A percentile compares a stretch with the other conserved stretches of the same genome.
Conservation (phyloP, 2,113 vertebrate genomes). For the Rattus rattus region DNA sequence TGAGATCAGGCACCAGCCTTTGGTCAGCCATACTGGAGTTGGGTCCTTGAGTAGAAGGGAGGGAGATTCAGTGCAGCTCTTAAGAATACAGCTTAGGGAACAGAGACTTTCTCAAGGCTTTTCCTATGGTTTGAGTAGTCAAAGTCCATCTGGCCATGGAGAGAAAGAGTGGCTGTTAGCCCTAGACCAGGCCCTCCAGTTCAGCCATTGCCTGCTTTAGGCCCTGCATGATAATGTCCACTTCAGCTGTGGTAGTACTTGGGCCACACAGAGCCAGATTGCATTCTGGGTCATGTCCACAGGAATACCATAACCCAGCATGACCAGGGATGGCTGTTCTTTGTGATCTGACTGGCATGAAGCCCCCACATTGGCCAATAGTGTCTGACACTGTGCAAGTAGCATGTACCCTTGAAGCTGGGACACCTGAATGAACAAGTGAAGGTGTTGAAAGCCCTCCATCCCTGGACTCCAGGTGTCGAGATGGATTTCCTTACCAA, state of each 20-base stretch:
- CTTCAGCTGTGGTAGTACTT: conserved; percentile 88
- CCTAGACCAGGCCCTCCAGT: conserved; percentile 78
- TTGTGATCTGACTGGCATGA: conserved; percentile 94
- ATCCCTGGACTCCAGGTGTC: conserved; percentile 91
- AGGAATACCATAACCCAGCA: conserved; percentile 87
- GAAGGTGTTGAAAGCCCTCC: conserved; percentile 93
- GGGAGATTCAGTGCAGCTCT: too few relatives aligned
- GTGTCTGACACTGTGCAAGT: conserved; percentile 89
- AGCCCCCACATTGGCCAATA: conserved; percentile 94
- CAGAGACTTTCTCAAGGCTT: too few relatives aligned
- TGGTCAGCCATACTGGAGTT: not conserved
- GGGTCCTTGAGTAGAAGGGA: not conserved
- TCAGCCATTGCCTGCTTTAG: conserved; percentile 89
- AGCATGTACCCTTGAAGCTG: conserved; percentile 91
- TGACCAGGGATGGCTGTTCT: conserved; percentile 82
- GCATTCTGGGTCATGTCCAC: conserved; percentile 90
- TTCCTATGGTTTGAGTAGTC: not conserved
- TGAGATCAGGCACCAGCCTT: not conserved
- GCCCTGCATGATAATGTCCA: conserved; percentile 93
- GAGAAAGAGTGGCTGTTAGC: rapidly evolving
- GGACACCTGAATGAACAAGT: conserved; percentile 93
- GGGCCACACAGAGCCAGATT: conserved; percentile 93
- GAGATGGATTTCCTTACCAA: conserved; percentile 89
- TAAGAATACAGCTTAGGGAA: too few relatives aligned
- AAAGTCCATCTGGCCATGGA: not conserved